Evolutionary conservation across 2,113 vertebrate species (phyloP).

Genomic region (Neolamprologus hecqui): DNA sequence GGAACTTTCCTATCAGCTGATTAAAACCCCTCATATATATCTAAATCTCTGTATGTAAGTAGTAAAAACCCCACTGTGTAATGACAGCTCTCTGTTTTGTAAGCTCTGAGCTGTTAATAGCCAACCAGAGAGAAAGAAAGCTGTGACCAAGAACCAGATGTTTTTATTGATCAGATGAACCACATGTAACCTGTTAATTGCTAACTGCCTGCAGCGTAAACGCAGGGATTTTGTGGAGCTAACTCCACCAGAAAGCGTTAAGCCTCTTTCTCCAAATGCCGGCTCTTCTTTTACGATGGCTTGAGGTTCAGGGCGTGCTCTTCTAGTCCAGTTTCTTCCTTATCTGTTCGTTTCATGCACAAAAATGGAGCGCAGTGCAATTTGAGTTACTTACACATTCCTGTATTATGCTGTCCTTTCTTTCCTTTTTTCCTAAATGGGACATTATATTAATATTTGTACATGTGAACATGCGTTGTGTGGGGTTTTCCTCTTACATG

Average conservation of each 20-base stretch:
- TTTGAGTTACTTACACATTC: constrained; percentile 45
- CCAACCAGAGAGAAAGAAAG: not conserved
- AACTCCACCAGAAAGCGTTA: not conserved
- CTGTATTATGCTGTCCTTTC: not conserved
- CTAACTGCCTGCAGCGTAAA: not conserved
- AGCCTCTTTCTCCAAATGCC: not conserved
- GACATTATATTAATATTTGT: not conserved
- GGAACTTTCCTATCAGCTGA: not conserved
- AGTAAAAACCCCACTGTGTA: not conserved
- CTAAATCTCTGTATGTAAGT: not conserved
- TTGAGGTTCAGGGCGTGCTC: constrained; percentile 11
- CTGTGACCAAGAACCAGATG: not conserved
- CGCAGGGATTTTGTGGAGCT: not conserved
- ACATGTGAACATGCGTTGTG: not conserved
- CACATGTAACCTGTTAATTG: not conserved
- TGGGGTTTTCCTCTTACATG: not conserved
- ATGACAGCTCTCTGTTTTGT: not conserved
- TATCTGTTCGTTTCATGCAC: constrained; percentile 18
- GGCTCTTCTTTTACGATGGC: not conserved
- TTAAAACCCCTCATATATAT: not conserved
- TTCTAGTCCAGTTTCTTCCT: not conserved
- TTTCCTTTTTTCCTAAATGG: not conserved
- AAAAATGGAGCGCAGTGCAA: constrained; percentile 36
- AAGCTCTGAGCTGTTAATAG: not conserved
- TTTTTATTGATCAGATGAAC: not conserved